Base-by-base conservation (phyloP, 2,888 invertebrate species). In the Drosophila merina region DNA sequence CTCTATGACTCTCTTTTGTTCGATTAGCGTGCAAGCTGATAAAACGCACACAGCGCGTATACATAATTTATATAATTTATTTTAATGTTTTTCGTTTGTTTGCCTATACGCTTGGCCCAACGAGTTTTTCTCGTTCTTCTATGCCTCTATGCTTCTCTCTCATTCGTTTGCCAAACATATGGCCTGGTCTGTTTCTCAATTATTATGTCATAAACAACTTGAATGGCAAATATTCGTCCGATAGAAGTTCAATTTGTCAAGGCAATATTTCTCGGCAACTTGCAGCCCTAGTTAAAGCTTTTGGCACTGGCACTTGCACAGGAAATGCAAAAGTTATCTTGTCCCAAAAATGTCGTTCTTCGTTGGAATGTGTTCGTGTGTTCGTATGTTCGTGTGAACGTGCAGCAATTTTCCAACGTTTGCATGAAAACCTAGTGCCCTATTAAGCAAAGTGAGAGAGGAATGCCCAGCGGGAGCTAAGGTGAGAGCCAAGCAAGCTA, bases 381-480 rank as follows among this genome's bases (percentile, higher is more conserved):
- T 66, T 51, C 40, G 31, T 55, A 30, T 51, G 48, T 59, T 42
- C 60, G 59, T 74, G 51, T 49, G 47, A 55, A 73, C 69, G 70
- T 77, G 74, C 79, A 75, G 77, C 78, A 79, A 71, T 86, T 88
- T 83, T 79, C 84, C 83, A 64, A 76, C 67, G 74, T 48, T 79
- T 75, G 74, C 82, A 78, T 75, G 84, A 85, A 85, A 89, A 89
- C 89, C 90, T 81, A 89, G 86, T 90, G 90, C 83, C 89, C 89
- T 82, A 89, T 80, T 86, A 89, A 85, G 76, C 45, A 3, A 42
- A 52, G 7, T 54, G 25, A 56, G 62, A 36, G 49, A 49, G 47
- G 14, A 67, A 51, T 56, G 67, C 66, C 50, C 45, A 40, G 48
- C 25, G 64, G 45, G 67, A 47, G 57, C 38, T 14, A 45, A 9